Evolutionary conservation across 2,113 vertebrate species (phyloP), one percentile per base, ranked within the genome.

Genomic region (Pelvicachromis taeniatus): DNA sequence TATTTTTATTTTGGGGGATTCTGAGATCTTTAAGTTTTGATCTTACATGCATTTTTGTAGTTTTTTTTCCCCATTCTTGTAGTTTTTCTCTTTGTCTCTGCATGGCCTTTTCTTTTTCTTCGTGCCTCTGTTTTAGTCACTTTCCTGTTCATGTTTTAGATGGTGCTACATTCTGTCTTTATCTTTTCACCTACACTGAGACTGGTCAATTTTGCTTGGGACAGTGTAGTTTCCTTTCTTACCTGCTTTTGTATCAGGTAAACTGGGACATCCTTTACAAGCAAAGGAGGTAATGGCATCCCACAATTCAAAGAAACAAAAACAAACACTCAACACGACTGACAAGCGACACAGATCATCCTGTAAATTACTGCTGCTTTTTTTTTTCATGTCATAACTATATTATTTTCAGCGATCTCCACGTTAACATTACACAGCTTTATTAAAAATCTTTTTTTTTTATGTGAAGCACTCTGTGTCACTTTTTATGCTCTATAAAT

Each of bases 61-160:
- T 12, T 17, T 16, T 17, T 16, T 16, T 45, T 0, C 0, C 3
- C 16, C 16, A 11, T 73, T 19, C 68, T 50, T 73, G 68, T 48
- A 73, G 23, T 19, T 50, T 48, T 52, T 33, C 26, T 13, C 16
- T 75, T 31, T 75, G 9, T 31, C 2, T 50, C 68, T 19, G 23
- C 5, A 1, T 19, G 42, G 3, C 42, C 3, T 50, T 50, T 29
- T 31, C 23, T n/a, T 5, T 19, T 63, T 50, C 50, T 13, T 75
- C 42, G 19, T 3, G 14, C 50, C 68, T 75, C 26, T 75, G 16
- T 50, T 50, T 75, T 31, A 31, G 42, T 75, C 42, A 31, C 23
- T 75, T 45, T 26, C 19, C 16, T 31, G n/a, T 75, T 6, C 2
- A 19, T 17, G 0, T 50, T 50, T 75, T 2, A 0, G 6, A 3